Evolutionary conservation across 1,140 invertebrate species (phyloP), one percentile per base, ranked within the genome.

Genomic region (Rhizoglyphus robini): DNA sequence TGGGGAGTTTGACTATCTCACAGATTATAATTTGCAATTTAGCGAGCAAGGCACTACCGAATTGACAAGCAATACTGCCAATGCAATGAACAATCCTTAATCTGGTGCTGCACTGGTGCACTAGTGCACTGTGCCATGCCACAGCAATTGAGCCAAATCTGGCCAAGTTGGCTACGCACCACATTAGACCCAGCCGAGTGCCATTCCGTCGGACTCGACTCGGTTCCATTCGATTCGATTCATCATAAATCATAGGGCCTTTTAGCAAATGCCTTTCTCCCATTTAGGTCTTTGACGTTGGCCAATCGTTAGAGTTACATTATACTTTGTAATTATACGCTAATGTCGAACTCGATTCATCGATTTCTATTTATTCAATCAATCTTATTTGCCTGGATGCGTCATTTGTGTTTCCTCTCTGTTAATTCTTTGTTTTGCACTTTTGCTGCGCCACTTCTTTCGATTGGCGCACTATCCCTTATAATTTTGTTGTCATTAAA

Each of bases 321-420:
- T 46, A 60, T 60, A 34, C 32, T 38, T 46, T 46, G 58, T 60
- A 60, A 60, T 60, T 60, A 60, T 60, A 32, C 51, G 51, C 51
- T 54, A 54, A 54, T 54, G 51, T 54, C 51, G 51, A 54, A 54
- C 51, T 60, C 58, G 58, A 60, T 60, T 60, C 27, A 29, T 60
- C 27, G 2, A 15, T 60, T n/a, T 27, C 48, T 51, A 20, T 51
- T 29, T 60, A 60, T 60, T 60, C 58, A 60, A 60, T 60, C 58
- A 60, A 60, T 60, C 58, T 60, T 60, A 34, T 60, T 60, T 60
- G 32, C 58, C 36, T 60, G 30, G 27, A 38, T 60, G 32, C 15
- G 32, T 29, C 51, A 54, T 25, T 32, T 32, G 23, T 32, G 23
- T 54, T 54, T 54, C 23, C 20, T 20, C 36, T 4, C 27, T 46